A percentile compares a stretch with the other conserved stretches of the same genome.
These are phyloP conservation scores for Tridacna crocea DNA, from an alignment of 2,888 invertebrate genomes.

Conservation along the genomic window DNA sequence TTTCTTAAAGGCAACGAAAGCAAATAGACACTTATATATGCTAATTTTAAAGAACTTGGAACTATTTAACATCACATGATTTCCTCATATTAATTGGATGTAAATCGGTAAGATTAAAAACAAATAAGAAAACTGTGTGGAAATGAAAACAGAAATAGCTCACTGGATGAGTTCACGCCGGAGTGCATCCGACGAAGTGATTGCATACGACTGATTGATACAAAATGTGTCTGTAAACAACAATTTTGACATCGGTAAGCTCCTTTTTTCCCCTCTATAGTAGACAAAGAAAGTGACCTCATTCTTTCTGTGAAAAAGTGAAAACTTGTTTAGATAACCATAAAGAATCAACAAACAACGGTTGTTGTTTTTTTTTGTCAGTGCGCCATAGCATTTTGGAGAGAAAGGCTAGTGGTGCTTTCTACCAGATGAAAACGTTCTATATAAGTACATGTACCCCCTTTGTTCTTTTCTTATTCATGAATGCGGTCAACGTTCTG, in stretches of 20 bases:
- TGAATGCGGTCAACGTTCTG: too few species aligned
- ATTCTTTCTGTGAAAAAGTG: neutral
- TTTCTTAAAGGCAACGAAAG: neutral
- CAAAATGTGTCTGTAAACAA: too few species aligned
- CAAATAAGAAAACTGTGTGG: neutral
- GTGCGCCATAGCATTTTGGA: too few species aligned
- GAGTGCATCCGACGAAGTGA: neutral
- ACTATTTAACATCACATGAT: conserved; percentile 25
- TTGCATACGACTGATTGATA: neutral
- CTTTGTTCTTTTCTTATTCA: too few species aligned
- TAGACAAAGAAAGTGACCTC: conserved; percentile 9
- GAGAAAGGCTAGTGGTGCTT: too few species aligned
- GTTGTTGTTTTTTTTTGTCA: too few species aligned
- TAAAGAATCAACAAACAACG: too few species aligned
- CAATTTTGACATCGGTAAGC: neutral
- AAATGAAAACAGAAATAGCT: neutral
- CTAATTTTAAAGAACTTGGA: neutral
- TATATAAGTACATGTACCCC: too few species aligned
- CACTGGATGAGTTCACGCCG: neutral
- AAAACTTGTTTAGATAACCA: too few species aligned
- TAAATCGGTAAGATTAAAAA: conserved; percentile 10
- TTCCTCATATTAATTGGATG: conserved; percentile 13
- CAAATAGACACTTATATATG: neutral
- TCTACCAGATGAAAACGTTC: too few species aligned
- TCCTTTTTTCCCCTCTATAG: neutral